Percentiles rank a stretch among this genome's conserved stretches.
Evolutionary conservation across 2,797 vertebrate species (phyloP).

Genomic region (Crypturellus tataupa): DNA sequence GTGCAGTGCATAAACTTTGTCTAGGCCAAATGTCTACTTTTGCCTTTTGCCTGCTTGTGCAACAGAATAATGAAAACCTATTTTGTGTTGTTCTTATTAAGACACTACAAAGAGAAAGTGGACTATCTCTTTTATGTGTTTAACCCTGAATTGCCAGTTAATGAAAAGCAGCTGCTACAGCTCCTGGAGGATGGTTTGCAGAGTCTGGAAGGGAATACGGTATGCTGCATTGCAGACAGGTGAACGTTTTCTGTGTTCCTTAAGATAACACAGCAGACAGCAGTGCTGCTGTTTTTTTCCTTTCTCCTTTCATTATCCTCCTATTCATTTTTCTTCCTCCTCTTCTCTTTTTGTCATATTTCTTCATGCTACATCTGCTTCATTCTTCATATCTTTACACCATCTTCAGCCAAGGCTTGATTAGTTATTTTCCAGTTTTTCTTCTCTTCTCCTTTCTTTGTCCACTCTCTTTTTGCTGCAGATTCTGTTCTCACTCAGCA

Average conservation of each 20-base stretch:
- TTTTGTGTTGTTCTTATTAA: slow-evolving; percentile 55
- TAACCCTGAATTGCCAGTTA: slow-evolving; percentile 78
- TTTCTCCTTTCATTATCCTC: background rate
- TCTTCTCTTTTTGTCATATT: background rate
- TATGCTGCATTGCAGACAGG: slow-evolving; percentile 38
- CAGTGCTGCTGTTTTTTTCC: background rate
- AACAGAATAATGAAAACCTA: background rate
- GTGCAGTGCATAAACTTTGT: background rate
- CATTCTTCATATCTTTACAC: background rate
- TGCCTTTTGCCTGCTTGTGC: background rate
- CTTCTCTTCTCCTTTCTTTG: background rate
- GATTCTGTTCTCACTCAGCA: background rate
- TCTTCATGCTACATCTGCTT: background rate
- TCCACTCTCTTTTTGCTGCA: background rate
- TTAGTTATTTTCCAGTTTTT: background rate
- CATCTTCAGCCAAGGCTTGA: background rate
- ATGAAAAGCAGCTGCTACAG: slow-evolving; percentile 82
- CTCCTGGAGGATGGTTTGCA: slow-evolving; percentile 87
- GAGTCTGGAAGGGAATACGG: slow-evolving; percentile 76
- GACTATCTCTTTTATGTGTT: slow-evolving; percentile 88
- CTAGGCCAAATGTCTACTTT: background rate
- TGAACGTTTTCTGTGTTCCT: background rate
- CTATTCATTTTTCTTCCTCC: background rate
- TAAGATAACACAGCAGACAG: background rate
- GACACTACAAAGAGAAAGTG: slow-evolving; percentile 82